Evolutionary conservation across 1,140 invertebrate species (phyloP).

Genomic region (Pseudoatta argentina): DNA sequence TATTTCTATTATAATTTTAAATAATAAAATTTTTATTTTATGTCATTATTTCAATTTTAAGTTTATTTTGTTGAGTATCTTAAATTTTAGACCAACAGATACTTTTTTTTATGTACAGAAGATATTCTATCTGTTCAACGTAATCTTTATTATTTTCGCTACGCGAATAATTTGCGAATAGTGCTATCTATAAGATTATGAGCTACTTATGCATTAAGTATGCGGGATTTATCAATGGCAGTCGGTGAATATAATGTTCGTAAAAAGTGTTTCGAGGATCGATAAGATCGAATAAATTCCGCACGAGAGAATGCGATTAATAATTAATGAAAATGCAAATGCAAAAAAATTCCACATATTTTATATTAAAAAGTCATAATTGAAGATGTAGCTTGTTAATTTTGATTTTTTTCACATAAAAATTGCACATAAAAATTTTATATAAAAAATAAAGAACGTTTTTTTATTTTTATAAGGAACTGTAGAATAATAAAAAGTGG

Average conservation of each 20-base stretch:
- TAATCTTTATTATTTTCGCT: not conserved
- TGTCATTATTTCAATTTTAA: not conserved
- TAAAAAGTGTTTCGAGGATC: not conserved
- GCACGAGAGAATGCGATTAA: not conserved
- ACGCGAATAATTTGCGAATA: not conserved
- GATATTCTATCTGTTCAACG: not conserved
- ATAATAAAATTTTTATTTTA: not conserved
- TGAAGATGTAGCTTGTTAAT: too few species aligned
- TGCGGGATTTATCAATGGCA: not conserved
- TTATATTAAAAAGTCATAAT: too few species aligned
- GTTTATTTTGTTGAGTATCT: not conserved
- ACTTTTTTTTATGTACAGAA: not conserved
- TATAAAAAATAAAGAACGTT: too few species aligned
- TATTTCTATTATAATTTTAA: conserved; percentile 1
- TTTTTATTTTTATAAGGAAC: too few species aligned
- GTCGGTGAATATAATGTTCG: not conserved
- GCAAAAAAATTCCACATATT: not conserved
- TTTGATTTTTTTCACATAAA: too few species aligned
- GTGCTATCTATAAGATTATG: not conserved
- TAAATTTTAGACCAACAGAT: not conserved
- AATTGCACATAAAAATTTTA: too few species aligned
- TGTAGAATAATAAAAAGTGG: too few species aligned
- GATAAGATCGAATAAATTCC: not conserved
- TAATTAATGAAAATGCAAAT: conserved; percentile 28
- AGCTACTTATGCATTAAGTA: not conserved